Base-by-base conservation (phyloP, 2,888 invertebrate genomes). In the Venusia cambrica region DNA sequence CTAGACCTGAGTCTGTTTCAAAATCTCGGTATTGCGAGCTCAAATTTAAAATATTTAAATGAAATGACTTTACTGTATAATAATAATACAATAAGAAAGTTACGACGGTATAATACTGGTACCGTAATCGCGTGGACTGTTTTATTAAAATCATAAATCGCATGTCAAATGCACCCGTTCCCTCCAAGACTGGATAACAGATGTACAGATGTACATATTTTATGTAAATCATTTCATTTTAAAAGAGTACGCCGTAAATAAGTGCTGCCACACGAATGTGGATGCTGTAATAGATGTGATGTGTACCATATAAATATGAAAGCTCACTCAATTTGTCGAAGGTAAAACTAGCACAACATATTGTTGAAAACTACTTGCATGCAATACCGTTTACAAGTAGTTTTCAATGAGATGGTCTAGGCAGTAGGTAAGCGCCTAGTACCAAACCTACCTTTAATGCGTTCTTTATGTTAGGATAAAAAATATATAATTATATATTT, bases 81-180 rank as follows among this genome's bases (percentile, higher is more conserved):
- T 56, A 57, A 49, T 56, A 52, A 50, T 61, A 66, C 64, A 62
- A 66, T 68, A 65, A 67, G 60, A 64, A 56, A 42, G 54, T 62
- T 59, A 62, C 62, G 60, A 64, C 67, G n/a, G n/a, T n/a, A 70
- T 68, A 67, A 73, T 68, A 68, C 65, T 66, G 63, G 64, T 71
- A 64, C 62, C 67, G 63, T 71, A 69, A 73, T 72, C 58, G 67
- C 65, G 60, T 60, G 57, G 62, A 64, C 68, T 62, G 57, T 84
- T 85, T 84, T 85, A 85, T 85, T 85, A 85, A 85, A 85, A 80
- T 80, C 73, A 85, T 87, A 87, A 87, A 87, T 85, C 77, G 71
- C 56, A 55, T 68, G 85, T 85, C 85, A 84, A 80, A 80, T 75
- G 74, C 85, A 87, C 73, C 78, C 77, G 81, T 67, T 70, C 57